Conservation (phyloP, 2,113 vertebrate genomes). For the Nestor notabilis region DNA sequence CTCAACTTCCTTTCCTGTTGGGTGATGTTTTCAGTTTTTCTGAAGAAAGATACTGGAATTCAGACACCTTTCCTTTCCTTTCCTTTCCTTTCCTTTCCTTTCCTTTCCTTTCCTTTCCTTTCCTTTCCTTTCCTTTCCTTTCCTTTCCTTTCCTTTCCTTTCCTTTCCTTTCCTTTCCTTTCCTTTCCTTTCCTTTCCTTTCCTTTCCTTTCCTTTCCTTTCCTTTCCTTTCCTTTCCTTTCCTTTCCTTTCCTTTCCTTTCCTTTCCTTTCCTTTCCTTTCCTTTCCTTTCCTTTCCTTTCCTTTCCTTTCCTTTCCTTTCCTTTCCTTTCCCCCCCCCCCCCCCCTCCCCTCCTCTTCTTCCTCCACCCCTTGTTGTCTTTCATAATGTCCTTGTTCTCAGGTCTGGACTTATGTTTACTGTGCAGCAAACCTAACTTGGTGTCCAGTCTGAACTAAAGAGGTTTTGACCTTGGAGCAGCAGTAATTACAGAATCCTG, state of each 20-base stretch:
- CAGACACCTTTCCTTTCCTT: fast-evolving
- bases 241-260: neutral
- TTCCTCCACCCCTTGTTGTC: neutral
- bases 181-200: fast-evolving
- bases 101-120: too few relatives aligned
- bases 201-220: fast-evolving
- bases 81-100: too few relatives aligned
- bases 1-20: neutral
- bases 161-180: neutral
- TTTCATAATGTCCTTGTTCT: neutral
- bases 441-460: neutral
- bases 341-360: too few relatives aligned
- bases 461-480: neutral
- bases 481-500: neutral
- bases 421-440: neutral
- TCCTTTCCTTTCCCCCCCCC: fast-evolving
- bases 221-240: too few relatives aligned
- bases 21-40: neutral
- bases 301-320: fast-evolving
- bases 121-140: neutral
- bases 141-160: neutral
- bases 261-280: neutral
- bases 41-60: neutral
- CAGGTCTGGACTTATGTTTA: neutral
- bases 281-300: neutral